These are phyloP conservation scores for Drosophila monieri DNA, from an alignment of 2,888 invertebrate genomes.

Conservation along the genomic window DNA sequence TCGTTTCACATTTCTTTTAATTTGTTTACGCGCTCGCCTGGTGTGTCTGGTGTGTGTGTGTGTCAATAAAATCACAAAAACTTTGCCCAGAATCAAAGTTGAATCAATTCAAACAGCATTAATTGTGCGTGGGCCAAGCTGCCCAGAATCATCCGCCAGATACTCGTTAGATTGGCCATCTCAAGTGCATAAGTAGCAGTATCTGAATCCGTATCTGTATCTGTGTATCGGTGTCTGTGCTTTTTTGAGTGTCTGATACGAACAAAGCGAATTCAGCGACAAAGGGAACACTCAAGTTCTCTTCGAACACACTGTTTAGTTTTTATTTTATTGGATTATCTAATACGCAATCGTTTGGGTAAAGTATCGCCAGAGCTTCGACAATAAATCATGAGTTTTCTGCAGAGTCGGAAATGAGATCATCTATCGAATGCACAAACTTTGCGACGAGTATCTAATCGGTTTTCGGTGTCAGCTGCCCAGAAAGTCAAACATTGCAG, in stretches of 20 bases:
- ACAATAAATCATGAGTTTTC: conserved; percentile 51
- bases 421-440: conserved; percentile 29
- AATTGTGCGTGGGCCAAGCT: conserved; percentile 50
- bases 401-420: conserved; percentile 61
- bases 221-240: background rate
- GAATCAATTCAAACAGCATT: conserved; percentile 25
- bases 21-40: conserved; percentile 39
- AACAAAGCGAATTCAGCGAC: conserved; percentile 36
- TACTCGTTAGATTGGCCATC: conserved; percentile 48
- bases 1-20: conserved; percentile 40
- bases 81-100: conserved; percentile 46
- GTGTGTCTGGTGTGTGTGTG: conserved; percentile 13
- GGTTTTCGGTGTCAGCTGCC: conserved; percentile 3
- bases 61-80: conserved; percentile 24
- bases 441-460: conserved; percentile 17
- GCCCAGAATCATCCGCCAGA: conserved; percentile 41
- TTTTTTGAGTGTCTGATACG: conserved; percentile 28
- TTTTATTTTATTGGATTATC: conserved; percentile 35
- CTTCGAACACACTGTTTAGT: conserved; percentile 18
- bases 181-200: conserved; percentile 41
- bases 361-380: conserved; percentile 10
- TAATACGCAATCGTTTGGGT: conserved; percentile 36
- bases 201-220: background rate
- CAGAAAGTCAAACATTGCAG: conserved; percentile 7
- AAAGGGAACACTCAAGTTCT: conserved; percentile 29